Evolutionary conservation across 2,888 invertebrate genomes (phyloP).

Genomic region (Amphipyra tragopoginis): DNA sequence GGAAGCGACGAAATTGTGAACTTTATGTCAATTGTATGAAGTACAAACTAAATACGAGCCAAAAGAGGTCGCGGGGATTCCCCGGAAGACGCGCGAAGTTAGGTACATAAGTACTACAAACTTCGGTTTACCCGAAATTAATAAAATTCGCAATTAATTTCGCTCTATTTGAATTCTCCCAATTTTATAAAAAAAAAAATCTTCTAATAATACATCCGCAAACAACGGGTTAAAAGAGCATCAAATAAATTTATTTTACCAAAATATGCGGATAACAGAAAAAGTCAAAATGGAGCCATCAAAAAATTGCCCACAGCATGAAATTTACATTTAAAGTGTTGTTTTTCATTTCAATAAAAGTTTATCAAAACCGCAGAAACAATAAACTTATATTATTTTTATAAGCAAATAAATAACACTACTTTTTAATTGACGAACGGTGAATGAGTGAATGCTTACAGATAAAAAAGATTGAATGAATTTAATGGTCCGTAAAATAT

Average conservation of each 20-base stretch:
- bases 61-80: too few relatives aligned
- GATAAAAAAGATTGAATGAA: slow-evolving; percentile 10
- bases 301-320: slow-evolving; percentile 1
- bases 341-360: not conserved
- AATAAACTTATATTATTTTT: not conserved
- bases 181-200: too few relatives aligned
- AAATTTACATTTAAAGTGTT: slow-evolving; percentile 10
- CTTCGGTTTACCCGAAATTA: too few relatives aligned
- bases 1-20: too few relatives aligned
- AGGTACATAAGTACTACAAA: too few relatives aligned
- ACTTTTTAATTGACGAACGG: not conserved
- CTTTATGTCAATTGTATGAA: too few relatives aligned
- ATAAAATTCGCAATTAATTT: too few relatives aligned
- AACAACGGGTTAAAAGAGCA: slow-evolving; percentile 15
- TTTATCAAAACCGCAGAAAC: slow-evolving; percentile 11
- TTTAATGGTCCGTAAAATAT: not conserved
- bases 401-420: not conserved
- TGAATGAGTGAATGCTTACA: not conserved
- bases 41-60: too few relatives aligned
- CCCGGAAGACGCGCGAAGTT: too few relatives aligned
- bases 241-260: slow-evolving; percentile 6
- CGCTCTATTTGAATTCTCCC: too few relatives aligned
- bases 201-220: not conserved
- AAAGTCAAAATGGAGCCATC: not conserved
- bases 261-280: not conserved